Percentiles rank a stretch among this genome's conserved stretches.
Evolutionary conservation across 2,888 invertebrate genomes (phyloP).

Genomic region (Beris morrisii): DNA sequence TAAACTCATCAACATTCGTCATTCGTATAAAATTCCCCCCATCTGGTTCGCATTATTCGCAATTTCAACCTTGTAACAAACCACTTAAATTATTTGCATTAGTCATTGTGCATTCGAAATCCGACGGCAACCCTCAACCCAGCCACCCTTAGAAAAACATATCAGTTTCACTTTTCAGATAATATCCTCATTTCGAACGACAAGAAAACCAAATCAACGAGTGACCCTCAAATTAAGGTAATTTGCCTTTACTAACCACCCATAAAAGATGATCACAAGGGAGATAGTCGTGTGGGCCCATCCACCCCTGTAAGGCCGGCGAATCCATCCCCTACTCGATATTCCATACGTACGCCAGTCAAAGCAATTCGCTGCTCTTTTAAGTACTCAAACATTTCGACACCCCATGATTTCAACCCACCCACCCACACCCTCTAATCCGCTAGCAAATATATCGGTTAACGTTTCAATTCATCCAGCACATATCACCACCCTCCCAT

Average conservation of each 20-base stretch:
- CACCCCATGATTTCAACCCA: slow-evolving; percentile 20
- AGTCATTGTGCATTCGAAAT: slow-evolving; percentile 30
- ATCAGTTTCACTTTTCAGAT: slow-evolving; percentile 24
- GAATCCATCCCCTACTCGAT: slow-evolving; percentile 6
- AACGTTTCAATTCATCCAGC: slow-evolving; percentile 31
- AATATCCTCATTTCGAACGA: slow-evolving; percentile 7
- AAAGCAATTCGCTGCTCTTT: slow-evolving; percentile 29
- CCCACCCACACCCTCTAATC: slow-evolving; percentile 19
- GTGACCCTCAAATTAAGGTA: slow-evolving; percentile 43
- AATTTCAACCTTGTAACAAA: not conserved
- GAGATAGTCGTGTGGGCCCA: slow-evolving; percentile 20
- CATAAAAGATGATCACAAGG: slow-evolving; percentile 44
- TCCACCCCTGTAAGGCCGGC: no score
- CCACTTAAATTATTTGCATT: slow-evolving; percentile 19
- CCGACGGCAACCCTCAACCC: slow-evolving; percentile 8
- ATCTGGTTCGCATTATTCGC: no score
- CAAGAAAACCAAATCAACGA: slow-evolving; percentile 35
- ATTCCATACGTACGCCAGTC: slow-evolving; percentile 18
- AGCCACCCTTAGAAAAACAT: slow-evolving; percentile 7
- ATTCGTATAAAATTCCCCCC: no score
- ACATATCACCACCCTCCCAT: slow-evolving; percentile 28
- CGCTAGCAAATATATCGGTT: slow-evolving; percentile 29
- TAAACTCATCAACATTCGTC: no score
- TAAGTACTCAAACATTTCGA: slow-evolving; percentile 29
- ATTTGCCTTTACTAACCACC: slow-evolving; percentile 43